phyloP scores from a whole-genome alignment of 2,888 invertebrate species.

The Altica lythri region DNA sequence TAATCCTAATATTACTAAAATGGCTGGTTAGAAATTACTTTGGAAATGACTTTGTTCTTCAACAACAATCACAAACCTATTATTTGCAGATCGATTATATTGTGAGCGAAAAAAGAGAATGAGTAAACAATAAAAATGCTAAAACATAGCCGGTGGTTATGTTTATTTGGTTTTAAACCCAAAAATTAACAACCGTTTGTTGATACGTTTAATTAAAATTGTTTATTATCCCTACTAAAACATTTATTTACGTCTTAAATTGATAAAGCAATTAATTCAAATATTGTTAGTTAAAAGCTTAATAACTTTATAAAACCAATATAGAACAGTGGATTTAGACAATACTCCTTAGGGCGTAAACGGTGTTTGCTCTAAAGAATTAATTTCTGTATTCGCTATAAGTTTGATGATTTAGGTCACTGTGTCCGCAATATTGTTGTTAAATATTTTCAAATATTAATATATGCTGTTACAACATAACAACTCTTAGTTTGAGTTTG shows the following conservation, averaged over 20 bases:
- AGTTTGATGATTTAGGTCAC: slow-evolving; percentile 8
- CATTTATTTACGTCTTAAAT: no score
- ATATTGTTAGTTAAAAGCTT: not conserved
- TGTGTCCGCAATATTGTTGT: not conserved
- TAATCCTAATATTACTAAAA: no score
- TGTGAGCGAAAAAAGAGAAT: no score
- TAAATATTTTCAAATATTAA: not conserved
- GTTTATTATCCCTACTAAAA: not conserved
- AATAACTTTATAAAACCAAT: slow-evolving; percentile 4
- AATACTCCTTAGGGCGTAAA: not conserved
- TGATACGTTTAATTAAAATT: not conserved
- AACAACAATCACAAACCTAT: no score
- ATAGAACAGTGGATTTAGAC: slow-evolving; percentile 14
- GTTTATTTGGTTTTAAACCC: not conserved
- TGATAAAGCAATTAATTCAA: not conserved
- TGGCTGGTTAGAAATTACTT: no score
- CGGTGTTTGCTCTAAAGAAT: slow-evolving; percentile 1
- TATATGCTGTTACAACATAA: slow-evolving; percentile 1
- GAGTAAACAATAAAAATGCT: no score
- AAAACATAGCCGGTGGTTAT: no score
- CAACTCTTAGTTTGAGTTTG: not conserved
- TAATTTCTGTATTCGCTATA: slow-evolving; percentile 9
- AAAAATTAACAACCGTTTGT: not conserved
- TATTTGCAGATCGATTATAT: no score
- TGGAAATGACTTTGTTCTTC: no score